Evolutionary conservation across 2,888 invertebrate genomes (phyloP), one percentile per base, ranked within the genome.

Genomic region (Cantharis rufa): DNA sequence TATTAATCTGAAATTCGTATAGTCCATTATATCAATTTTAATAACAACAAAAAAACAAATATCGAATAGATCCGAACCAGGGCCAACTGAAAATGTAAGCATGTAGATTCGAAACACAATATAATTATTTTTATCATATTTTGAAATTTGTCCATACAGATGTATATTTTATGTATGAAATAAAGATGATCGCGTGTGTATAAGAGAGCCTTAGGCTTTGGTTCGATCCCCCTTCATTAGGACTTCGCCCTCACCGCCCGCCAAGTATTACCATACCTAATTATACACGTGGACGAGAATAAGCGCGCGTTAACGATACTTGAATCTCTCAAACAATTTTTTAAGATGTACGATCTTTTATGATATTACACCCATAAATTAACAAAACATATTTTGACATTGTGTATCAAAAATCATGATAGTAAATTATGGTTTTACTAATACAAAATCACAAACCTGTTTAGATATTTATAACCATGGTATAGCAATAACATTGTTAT

Each of bases 261-360:
- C 83, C 85, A 83, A 84, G 83, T 86, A 88, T 87, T 87, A 87
- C 85, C 88, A 88, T 88, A 87, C 85, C 86, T 87, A 88, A 88
- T 88, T 88, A 88, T 87, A 87, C 86, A 87, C 87, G 86, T 86
- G 86, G 86, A 84, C 84, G 74, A 69, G 70, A 75, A 73, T 66
- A 68, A 74, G 70, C 78, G 78, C 78, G 76, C 75, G 75, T 76
- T 78, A 78, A 78, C 78, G 78, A 78, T 78, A 78, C 75, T 73
- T 70, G 78, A 62, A 78, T 75, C 74, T 73, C 62, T 71, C 24
- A 69, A 72, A 70, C 66, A 72, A 69, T 69, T 75, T 77, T 77
- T 75, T 69, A 74, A 73, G 76, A 76, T 76, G 74, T 73, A 75
- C 75, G 72, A 78, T 78, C 71, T 74, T 73, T 75, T 71, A 18